Conservation (phyloP, 2,113 vertebrate genomes). For the Cyphomyrus discorhynchus region DNA sequence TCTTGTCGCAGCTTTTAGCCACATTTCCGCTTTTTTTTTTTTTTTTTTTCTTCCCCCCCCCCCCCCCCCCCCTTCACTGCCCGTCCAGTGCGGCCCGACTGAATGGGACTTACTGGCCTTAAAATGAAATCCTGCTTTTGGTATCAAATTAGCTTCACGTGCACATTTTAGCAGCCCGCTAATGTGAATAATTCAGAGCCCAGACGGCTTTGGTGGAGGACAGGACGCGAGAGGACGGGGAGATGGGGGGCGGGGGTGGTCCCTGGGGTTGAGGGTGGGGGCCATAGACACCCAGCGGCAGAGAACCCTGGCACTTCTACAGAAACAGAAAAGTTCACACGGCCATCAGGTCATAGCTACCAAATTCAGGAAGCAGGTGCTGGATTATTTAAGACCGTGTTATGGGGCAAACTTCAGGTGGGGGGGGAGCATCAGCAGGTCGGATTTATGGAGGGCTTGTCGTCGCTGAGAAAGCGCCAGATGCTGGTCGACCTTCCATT, state of each 20-base stretch:
- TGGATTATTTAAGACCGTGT: constrained; percentile 51
- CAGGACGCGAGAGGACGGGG: background rate
- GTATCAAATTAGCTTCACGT: constrained; percentile 58
- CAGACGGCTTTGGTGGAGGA: background rate
- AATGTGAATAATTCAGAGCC: constrained; percentile 39
- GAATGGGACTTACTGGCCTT: constrained; percentile 62
- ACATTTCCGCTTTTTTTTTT: constrained; percentile 59
- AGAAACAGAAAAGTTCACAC: constrained; percentile 49
- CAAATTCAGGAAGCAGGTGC: background rate
- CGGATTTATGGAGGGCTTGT: background rate
- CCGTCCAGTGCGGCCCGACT: constrained; percentile 61
- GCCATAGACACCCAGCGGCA: background rate
- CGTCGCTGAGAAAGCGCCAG: too few relatives aligned
- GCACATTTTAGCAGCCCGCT: constrained; percentile 30
- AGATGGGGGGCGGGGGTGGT: background rate
- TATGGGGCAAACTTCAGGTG: constrained; percentile 23
- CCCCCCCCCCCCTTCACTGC: constrained; percentile 38
- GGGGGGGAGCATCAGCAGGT: background rate
- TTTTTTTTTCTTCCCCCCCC: constrained; percentile 26
- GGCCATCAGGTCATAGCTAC: constrained; percentile 53
- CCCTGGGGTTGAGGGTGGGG: background rate
- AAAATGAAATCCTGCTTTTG: constrained; percentile 64
- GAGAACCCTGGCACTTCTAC: constrained; percentile 37
- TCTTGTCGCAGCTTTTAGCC: constrained; percentile 91
- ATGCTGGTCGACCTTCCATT: background rate